phyloP scores from a whole-genome alignment of 2,888 invertebrate species.

The Embidobia sp. region DNA sequence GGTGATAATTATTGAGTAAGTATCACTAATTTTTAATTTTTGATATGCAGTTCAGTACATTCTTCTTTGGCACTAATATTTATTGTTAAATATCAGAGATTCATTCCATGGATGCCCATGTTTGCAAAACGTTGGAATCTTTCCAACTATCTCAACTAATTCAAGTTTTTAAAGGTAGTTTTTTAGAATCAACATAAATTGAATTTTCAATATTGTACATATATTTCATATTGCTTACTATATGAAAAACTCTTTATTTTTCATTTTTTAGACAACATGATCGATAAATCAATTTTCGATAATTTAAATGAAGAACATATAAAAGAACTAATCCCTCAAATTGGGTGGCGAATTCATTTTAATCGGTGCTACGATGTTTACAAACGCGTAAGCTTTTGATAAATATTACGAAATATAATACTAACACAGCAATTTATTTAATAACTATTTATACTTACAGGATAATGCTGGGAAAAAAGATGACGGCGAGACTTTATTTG shows the following conservation, averaged over 20 bases:
- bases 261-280: background rate
- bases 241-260: background rate
- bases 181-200: background rate
- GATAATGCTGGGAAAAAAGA: too few species aligned
- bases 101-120: background rate
- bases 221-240: background rate
- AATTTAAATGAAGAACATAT: slow-evolving; percentile 4
- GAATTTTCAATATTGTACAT: background rate
- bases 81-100: too few species aligned
- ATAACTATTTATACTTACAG: too few species aligned
- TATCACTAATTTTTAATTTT: too few species aligned
- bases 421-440: too few species aligned
- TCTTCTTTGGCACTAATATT: too few species aligned
- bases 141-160: background rate
- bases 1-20: too few species aligned
- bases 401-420: background rate
- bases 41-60: too few species aligned
- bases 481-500: too few species aligned
- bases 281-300: slow-evolving; percentile 3
- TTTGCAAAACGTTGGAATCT: background rate
- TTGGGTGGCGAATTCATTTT: slow-evolving; percentile 12
- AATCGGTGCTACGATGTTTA: background rate
- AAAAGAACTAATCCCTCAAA: slow-evolving; percentile 5
- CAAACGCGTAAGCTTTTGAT: background rate
- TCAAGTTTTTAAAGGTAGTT: background rate